phyloP scores from a whole-genome alignment of 2,888 invertebrate genomes.

The Lepidocyrtoides sp. region DNA sequence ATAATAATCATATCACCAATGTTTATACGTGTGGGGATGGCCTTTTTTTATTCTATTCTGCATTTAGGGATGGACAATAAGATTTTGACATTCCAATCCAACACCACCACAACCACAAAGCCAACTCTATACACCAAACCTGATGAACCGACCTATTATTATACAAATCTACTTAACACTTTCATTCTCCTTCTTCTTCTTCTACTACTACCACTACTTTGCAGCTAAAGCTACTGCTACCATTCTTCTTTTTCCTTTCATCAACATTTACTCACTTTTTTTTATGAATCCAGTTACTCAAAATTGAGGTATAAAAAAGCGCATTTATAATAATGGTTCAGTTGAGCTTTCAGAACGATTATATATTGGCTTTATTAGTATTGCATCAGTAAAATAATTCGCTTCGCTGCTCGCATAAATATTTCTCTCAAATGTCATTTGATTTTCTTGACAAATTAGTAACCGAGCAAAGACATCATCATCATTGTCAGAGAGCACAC shows the following conservation, averaged over 20 bases:
- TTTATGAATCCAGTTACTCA: conserved; percentile 50
- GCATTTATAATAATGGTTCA: background rate
- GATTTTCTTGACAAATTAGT: conserved; percentile 49
- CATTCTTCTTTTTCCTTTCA: conserved; percentile 58
- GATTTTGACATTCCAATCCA: conserved; percentile 55
- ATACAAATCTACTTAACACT: conserved; percentile 70
- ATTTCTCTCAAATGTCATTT: conserved; percentile 20
- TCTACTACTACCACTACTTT: background rate
- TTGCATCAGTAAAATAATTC: background rate
- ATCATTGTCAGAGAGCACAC: too few species aligned
- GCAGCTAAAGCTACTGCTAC: too few species aligned
- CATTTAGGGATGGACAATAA: background rate
- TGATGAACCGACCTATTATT: conserved; percentile 60
- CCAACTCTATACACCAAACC: background rate
- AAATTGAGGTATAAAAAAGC: conserved; percentile 26
- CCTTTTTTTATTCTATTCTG: conserved; percentile 36
- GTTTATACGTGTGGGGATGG: conserved; percentile 15
- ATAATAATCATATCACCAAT: background rate
- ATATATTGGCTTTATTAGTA: background rate
- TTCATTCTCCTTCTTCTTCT: conserved; percentile 15
- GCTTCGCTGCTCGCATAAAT: background rate
- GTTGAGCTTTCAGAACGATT: background rate
- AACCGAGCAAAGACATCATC: background rate
- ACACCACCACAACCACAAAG: background rate
- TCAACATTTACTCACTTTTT: background rate